Evolutionary conservation across 2,113 vertebrate species (phyloP), one percentile per base, ranked within the genome.

Genomic region (Bubo scandiacus): DNA sequence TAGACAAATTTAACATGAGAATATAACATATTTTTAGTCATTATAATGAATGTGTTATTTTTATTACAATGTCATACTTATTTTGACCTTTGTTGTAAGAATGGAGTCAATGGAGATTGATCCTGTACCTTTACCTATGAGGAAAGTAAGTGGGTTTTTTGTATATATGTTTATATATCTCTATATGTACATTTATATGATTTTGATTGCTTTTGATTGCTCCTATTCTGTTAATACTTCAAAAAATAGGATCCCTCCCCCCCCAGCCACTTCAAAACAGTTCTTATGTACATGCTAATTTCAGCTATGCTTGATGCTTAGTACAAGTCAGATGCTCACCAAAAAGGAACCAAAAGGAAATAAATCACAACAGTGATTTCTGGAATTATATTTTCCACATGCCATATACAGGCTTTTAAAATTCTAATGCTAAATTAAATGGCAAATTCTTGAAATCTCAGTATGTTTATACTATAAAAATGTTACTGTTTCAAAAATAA

Each of bases 21-120:
- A 25, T 66, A 49, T 58, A 81, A 59, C 0, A 6, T 42, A 59
- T 57, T 80, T 80, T 65, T 58, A 80, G 34, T 66, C 30, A 34
- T 92, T 75, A 55, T 49, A 94, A 61, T 71, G 32, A 68, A 81
- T 54, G 25, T 79, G 30, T 34, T 67, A 18, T 71, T 88, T 95
- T 92, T 86, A 47, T 88, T 92, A 66, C 18, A 65, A 88, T 91
- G 21, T 85, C 54, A 74, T 67, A 30, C 29, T 71, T 72, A 29
- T 80, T 94, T 96, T 67, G 51, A 85, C 74, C 21, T 94, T 70
- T 81, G 14, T 90, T 90, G 21, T 65, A 88, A 97, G 97, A 77
- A 40, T 81, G 73, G 97, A 97, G 23, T 49, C 91, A n/a, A 97
- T 98, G 98, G 97, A 98, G 15, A 15, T 97, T 85, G 97, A 98